phyloP scores from a whole-genome alignment of 1,140 invertebrate species.

The Achroia grisella region DNA sequence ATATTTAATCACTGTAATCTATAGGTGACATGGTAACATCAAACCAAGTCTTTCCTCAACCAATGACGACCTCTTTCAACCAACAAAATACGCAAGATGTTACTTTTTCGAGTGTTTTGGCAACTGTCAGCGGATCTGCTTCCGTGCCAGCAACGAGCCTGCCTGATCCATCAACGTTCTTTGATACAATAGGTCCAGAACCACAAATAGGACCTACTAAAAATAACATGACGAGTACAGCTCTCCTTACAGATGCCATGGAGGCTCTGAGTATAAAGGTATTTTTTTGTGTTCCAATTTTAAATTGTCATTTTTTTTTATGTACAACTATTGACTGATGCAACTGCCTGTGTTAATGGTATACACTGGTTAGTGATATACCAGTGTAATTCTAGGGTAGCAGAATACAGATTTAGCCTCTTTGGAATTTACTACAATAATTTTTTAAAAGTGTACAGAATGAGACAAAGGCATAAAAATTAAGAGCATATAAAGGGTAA shows the following conservation, averaged over 20 bases:
- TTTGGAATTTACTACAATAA: no score
- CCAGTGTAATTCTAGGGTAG: no score
- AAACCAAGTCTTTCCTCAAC: constrained; percentile 27
- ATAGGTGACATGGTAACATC: constrained; percentile 21
- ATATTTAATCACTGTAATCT: neutral
- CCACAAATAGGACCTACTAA: constrained; percentile 36
- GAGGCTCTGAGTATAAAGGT: constrained; percentile 50
- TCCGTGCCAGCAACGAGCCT: constrained; percentile 44
- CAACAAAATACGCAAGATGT: constrained; percentile 37
- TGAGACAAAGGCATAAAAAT: no score
- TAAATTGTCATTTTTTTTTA: neutral
- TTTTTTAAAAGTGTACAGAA: no score
- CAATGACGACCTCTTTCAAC: constrained; percentile 33
- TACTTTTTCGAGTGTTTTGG: constrained; percentile 43
- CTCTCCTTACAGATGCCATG: constrained; percentile 41
- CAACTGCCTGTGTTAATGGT: no score
- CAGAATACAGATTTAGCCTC: no score
- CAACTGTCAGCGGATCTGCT: constrained; percentile 48
- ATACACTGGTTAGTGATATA: neutral
- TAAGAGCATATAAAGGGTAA: no score
- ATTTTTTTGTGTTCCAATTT: constrained; percentile 4
- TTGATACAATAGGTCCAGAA: constrained; percentile 64
- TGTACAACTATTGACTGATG: no score
- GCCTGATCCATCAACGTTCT: constrained; percentile 68
- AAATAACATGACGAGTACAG: constrained; percentile 23